Percentiles rank a stretch among this genome's conserved stretches.
phyloP scores from a whole-genome alignment of 2,888 invertebrate genomes.

The Melanostoma mellinum region DNA sequence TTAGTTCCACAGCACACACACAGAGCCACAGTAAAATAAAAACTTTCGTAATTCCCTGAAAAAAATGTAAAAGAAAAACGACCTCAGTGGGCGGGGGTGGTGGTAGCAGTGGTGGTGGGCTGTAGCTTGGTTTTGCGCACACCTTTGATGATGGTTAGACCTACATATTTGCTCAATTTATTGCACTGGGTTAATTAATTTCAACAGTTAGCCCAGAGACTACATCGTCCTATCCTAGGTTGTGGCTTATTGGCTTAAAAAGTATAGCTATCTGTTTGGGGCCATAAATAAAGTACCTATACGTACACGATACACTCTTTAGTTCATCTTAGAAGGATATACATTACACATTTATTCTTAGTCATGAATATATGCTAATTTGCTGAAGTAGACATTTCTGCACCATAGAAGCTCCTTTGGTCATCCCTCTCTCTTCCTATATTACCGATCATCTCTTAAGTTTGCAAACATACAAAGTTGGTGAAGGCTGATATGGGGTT shows the following conservation, averaged over 20 bases:
- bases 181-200: conserved; percentile 46
- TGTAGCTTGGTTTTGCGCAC: not conserved
- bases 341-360: conserved; percentile 15
- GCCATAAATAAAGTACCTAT: too few species aligned
- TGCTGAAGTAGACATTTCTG: not conserved
- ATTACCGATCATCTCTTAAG: too few species aligned
- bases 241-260: not conserved
- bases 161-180: conserved; percentile 16
- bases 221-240: not conserved
- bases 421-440: too few species aligned
- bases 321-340: not conserved
- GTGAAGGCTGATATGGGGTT: too few species aligned
- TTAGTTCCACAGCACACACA: not conserved
- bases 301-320: not conserved
- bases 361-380: conserved; percentile 29
- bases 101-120: too few species aligned
- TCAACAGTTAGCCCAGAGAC: conserved; percentile 14
- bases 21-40: not conserved
- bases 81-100: too few species aligned
- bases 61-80: too few species aligned
- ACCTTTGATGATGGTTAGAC: not conserved
- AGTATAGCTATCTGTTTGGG: too few species aligned
- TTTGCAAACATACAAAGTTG: too few species aligned
- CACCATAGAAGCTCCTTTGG: too few species aligned
- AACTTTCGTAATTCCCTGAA: not conserved